Evolutionary conservation across 2,888 invertebrate genomes (phyloP), one percentile per base, ranked within the genome.

Genomic region (Thymelicus lineola): DNA sequence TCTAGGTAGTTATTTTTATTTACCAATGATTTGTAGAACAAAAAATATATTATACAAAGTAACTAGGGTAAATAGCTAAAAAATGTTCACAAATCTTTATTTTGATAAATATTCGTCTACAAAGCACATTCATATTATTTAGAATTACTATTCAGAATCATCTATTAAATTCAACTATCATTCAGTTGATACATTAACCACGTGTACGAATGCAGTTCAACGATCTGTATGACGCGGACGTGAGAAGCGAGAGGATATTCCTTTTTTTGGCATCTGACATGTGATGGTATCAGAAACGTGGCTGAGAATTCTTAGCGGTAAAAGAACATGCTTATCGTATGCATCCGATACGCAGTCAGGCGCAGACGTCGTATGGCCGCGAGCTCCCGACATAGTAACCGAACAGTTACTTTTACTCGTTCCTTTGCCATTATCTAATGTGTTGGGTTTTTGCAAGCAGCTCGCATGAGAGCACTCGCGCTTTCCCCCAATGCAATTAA

Each of bases 381-480:
- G 66, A 66, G 53, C 45, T 42, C 42, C 55, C 9, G 38, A 15
- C 53, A 35, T 63, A 38, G 55, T 42, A 45, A 53, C 20, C 45
- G 28, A 57, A 50, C 36, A 57, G 58, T 74, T 76, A 75, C 72
- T 75, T 70, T 73, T 74, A 75, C 75, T 71, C 64, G 72, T 79
- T 75, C 73, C 77, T 75, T 73, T 76, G 74, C 75, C 71, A 79
- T 79, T 79, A 77, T 79, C 78, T 77, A 76, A 76, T 75, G 74
- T 72, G 71, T 71, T 70, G 63, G 77, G 78, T 86, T 86, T 84
- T 83, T 84, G 83, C 81, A 76, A 77, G 73, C 73, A 79, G 76
- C 80, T 86, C 78, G 87, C 89, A 88, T 89, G 89, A 87, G 90
- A 90, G 90, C 86, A 88, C 89, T 91, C 87, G 85, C 89, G 82